phyloP scores from a whole-genome alignment of 1,140 invertebrate species.

The Drosophila varians region DNA sequence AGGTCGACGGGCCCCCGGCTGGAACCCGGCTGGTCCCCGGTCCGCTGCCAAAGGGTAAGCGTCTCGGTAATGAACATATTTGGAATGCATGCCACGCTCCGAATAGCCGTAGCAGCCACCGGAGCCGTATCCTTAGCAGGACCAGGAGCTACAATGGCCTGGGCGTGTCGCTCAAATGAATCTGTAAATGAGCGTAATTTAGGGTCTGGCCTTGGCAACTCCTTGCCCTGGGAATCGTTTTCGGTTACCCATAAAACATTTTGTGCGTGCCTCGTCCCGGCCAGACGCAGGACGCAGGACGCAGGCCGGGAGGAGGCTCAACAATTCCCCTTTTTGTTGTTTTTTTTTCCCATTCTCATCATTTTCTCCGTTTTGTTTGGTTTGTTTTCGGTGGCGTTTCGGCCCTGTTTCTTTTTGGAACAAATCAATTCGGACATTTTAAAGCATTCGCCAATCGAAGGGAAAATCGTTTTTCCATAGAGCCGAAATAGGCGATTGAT shows the following conservation, averaged over 20 bases:
- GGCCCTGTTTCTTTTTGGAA: not conserved
- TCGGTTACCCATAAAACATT: constrained; percentile 47
- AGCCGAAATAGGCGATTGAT: not conserved
- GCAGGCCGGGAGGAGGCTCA: not conserved
- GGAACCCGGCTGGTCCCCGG: constrained; percentile 1
- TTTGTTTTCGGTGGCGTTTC: not conserved
- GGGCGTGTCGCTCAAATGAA: constrained; percentile 57
- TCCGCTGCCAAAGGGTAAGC: constrained; percentile 39
- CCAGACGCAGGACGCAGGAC: no score
- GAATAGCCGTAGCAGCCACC: constrained; percentile 18
- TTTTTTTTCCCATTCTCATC: not conserved
- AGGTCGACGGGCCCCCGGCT: not conserved
- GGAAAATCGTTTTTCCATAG: not conserved
- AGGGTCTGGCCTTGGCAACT: constrained; percentile 58
- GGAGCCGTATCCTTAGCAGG: not conserved
- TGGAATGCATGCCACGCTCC: constrained; percentile 69
- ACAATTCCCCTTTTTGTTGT: not conserved
- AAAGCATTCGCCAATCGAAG: not conserved
- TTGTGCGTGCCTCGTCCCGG: constrained; percentile 4
- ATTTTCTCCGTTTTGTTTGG: not conserved
- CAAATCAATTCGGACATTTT: not conserved
- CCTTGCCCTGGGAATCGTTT: constrained; percentile 35
- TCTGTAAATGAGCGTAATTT: constrained; percentile 71
- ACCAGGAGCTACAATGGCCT: constrained; percentile 13
- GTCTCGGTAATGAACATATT: constrained; percentile 70